These are phyloP conservation scores for Heteractis magnifica DNA, from an alignment of 92 coral and sea anemone species.

Conservation along the genomic window DNA sequence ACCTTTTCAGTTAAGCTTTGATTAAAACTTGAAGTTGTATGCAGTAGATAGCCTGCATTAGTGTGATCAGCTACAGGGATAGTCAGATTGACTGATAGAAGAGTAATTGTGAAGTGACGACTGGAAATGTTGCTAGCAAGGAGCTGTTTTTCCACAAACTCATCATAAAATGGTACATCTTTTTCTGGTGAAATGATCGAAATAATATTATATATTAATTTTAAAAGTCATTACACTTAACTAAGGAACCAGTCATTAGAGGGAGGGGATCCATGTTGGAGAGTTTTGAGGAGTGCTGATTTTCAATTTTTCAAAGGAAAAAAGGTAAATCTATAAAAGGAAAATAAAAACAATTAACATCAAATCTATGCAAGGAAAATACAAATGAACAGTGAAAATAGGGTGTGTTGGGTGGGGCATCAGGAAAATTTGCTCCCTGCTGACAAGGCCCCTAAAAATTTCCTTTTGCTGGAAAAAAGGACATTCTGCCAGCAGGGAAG, in stretches of 20 bases:
- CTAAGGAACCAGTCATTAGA: too few relatives aligned
- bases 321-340: not conserved
- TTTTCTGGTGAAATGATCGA: constrained; percentile 50
- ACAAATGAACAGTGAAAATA: too few relatives aligned
- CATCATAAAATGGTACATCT: constrained; percentile 84
- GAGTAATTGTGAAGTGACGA: constrained; percentile 57
- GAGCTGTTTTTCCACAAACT: constrained; percentile 94
- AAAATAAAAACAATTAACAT: not conserved
- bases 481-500: too few relatives aligned
- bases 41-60: constrained; percentile 25
- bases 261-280: too few relatives aligned
- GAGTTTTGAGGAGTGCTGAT: too few relatives aligned
- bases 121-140: constrained; percentile 86
- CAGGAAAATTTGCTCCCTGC: too few relatives aligned
- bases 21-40: constrained; percentile 24
- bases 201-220: too few relatives aligned
- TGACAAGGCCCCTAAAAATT: too few relatives aligned
- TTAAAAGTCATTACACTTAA: too few relatives aligned
- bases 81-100: constrained; percentile 63
- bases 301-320: too few relatives aligned
- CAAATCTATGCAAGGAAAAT: not conserved
- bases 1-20: constrained; percentile 62
- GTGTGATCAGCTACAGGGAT: constrained; percentile 83
- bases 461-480: too few relatives aligned
- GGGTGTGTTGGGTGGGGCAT: too few relatives aligned